Evolutionary conservation across 2,113 vertebrate genomes (phyloP), one percentile per base, ranked within the genome.

Genomic region (Reinhardtius hippoglossoides): DNA sequence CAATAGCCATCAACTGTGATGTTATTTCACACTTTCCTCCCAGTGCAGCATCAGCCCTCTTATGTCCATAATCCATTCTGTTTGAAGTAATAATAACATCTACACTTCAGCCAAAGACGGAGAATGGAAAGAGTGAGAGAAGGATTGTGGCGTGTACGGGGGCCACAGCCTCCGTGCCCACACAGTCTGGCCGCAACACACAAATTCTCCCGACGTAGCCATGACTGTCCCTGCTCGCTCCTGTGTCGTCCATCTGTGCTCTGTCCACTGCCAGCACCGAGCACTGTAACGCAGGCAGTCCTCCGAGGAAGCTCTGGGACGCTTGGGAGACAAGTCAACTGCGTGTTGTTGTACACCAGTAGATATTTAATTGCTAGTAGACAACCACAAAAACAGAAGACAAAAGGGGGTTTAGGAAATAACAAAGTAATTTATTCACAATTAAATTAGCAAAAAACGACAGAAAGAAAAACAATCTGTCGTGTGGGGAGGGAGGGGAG

Each of bases 21-120:
- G 91, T 91, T 85, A 90, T 91, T 89, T 87, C 90, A 85, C 82
- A 76, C 76, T 88, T 82, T 85, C 81, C 87, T 88, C 87, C 73
- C 83, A 55, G 79, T 48, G 61, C 80, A 7, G 66, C 88, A 88
- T 90, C 90, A 91, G 85, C 72, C 89, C 84, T 78, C 85, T 91
- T 84, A 89, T 85, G 86, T 87, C 83, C 88, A 80, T 88, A 87
- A 91, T 91, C 86, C 91, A 89, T 91, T 90, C 86, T 89, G 86
- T 91, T 91, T 90, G 90, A 92, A 91, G 86, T 83, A 87, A 90
- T 92, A 88, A 91, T 87, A 84, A 85, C 82, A 67, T 78, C 82
- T 20, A n/a, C 50, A n/a, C 50, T 71, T 60, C 79, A 84, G 87
- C 91, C 91, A 87, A 74, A 82, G 48, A 68, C 6, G 9, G 68